Evolutionary conservation across 2,797 vertebrate genomes (phyloP).

Genomic region (Poeciliopsis paucimaculata): DNA sequence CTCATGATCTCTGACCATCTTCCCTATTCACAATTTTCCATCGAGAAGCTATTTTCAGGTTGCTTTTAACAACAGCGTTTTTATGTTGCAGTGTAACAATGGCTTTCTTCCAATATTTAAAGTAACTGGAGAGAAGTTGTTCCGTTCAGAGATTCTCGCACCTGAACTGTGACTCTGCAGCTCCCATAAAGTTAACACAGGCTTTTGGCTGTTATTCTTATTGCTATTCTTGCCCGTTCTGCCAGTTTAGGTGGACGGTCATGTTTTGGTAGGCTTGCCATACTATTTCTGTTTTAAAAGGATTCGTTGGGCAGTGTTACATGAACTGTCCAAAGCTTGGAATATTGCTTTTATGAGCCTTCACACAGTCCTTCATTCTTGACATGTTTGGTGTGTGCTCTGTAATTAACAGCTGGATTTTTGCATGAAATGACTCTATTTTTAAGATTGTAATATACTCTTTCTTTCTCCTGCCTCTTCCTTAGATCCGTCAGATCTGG

Average conservation of each 20-base stretch:
- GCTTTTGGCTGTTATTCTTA: not conserved
- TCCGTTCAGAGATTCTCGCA: not conserved
- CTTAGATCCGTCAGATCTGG: constrained; percentile 89
- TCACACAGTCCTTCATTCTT: not conserved
- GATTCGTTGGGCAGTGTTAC: not conserved
- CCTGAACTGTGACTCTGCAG: not conserved
- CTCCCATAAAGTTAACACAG: not conserved
- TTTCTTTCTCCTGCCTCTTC: not conserved
- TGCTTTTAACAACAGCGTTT: not conserved
- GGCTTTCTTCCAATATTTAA: not conserved
- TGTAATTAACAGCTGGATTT: not conserved
- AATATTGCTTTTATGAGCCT: not conserved
- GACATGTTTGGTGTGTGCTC: not conserved
- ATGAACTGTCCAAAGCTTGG: not conserved
- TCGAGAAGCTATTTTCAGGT: not conserved
- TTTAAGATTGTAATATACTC: not conserved
- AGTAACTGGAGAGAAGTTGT: not conserved
- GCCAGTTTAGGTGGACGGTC: not conserved
- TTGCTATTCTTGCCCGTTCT: not conserved
- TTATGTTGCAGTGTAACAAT: not conserved
- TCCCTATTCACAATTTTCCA: not conserved
- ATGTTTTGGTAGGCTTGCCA: not conserved
- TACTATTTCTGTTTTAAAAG: not conserved
- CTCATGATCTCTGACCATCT: not conserved
- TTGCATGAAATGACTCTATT: not conserved